Percentiles rank a stretch among this genome's conserved stretches.
These are phyloP conservation scores for Hippocampus barbouri DNA, from an alignment of 2,113 vertebrate genomes.

Conservation along the genomic window DNA sequence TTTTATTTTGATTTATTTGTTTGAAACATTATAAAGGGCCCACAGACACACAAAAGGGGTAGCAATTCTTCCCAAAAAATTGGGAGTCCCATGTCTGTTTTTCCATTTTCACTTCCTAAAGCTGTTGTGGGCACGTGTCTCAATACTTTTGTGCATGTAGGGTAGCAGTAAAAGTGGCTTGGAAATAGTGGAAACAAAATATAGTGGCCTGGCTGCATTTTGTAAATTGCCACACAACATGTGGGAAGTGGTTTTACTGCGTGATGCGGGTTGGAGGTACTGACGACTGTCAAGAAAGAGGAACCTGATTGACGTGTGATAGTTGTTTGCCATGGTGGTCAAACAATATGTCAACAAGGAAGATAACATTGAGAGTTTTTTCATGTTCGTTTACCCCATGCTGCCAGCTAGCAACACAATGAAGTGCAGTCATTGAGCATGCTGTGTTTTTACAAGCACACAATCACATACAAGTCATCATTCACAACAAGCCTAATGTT, in stretches of 20 bases:
- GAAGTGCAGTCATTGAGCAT: conserved; percentile 6
- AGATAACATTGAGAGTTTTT: conserved; percentile 11
- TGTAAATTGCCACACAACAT: neutral
- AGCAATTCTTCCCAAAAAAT: neutral
- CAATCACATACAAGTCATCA: neutral
- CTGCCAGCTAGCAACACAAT: neutral
- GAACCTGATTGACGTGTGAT: neutral
- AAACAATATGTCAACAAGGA: neutral
- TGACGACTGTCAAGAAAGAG: neutral
- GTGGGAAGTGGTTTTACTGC: conserved; percentile 6
- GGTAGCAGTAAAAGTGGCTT: neutral
- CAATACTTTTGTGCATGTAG: neutral
- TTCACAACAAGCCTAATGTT: conserved; percentile 39
- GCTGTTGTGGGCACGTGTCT: neutral
- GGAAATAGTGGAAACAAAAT: neutral
- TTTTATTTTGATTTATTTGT: neutral
- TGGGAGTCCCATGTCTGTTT: neutral
- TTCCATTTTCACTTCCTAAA: neutral
- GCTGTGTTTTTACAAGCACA: conserved; percentile 5
- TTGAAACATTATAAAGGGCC: neutral
- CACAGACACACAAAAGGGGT: neutral
- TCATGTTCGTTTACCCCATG: neutral
- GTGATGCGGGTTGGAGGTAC: neutral
- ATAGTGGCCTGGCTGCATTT: neutral
- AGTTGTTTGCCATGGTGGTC: conserved; percentile 5